Conservation (phyloP, 1,140 invertebrate genomes). For the Formica selysi region DNA sequence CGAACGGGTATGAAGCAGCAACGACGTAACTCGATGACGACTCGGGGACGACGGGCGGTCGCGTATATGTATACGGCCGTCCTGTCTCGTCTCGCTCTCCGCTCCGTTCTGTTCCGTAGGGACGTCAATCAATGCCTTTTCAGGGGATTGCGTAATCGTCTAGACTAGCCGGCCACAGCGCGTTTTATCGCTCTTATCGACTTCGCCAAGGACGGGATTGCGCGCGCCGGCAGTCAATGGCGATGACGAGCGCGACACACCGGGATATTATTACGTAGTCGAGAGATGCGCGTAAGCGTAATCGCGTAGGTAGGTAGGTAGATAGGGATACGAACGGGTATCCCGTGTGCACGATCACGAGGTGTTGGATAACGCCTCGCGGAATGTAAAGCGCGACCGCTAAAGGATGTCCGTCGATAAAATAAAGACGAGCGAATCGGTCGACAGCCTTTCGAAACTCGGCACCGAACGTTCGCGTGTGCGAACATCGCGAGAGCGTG, state of each 20-base stretch:
- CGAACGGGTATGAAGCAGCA: constrained; percentile 19
- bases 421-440: neutral
- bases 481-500: neutral
- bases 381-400: neutral
- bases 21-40: constrained; percentile 55
- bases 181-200: constrained; percentile 77
- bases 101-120: constrained; percentile 37
- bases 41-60: constrained; percentile 52
- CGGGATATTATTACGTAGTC: constrained; percentile 45
- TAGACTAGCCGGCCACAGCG: constrained; percentile 74
- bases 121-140: constrained; percentile 77
- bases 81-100: constrained; percentile 41
- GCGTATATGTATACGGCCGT: constrained; percentile 46
- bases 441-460: neutral
- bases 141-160: constrained; percentile 78
- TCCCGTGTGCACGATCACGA: neutral
- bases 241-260: constrained; percentile 34
- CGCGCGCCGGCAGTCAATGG: constrained; percentile 60
- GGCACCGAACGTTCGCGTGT: neutral
- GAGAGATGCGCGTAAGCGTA: constrained; percentile 28
- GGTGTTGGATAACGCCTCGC: constrained; percentile 1
- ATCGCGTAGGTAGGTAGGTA: constrained; percentile 4
- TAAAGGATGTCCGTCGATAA: neutral
- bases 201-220: constrained; percentile 67
- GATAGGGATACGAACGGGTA: neutral